Percentiles rank a stretch among this genome's conserved stretches.
phyloP scores from a whole-genome alignment of 2,797 vertebrate genomes.

The Neosilurus hyrtlii region DNA sequence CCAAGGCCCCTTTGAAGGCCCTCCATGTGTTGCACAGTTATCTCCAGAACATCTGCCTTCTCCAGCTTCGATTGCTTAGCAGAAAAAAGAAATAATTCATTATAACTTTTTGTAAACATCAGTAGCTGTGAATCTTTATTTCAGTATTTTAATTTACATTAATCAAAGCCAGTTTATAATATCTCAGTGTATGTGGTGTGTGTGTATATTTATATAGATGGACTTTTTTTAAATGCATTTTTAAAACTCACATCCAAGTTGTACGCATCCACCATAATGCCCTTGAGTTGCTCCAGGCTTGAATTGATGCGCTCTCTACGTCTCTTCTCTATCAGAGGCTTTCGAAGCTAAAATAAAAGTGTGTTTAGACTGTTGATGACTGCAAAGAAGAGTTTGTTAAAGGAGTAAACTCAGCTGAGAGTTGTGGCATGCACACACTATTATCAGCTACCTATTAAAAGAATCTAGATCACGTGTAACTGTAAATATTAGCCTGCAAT shows the following conservation, averaged over 20 bases:
- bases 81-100: background rate
- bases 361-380: background rate
- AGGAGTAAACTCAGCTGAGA: background rate
- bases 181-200: background rate
- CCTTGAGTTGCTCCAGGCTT: slow-evolving; percentile 65
- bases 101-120: background rate
- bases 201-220: background rate
- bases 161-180: background rate
- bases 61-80: slow-evolving; percentile 66
- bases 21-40: slow-evolving; percentile 68
- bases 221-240: background rate
- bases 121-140: background rate
- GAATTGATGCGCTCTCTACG: slow-evolving; percentile 65
- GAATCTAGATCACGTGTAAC: background rate
- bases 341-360: slow-evolving; percentile 56
- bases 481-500: background rate
- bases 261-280: slow-evolving; percentile 67
- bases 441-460: background rate
- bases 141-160: background rate
- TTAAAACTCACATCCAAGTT: slow-evolving; percentile 63
- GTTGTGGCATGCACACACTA: background rate
- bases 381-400: background rate
- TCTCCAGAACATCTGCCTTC: slow-evolving; percentile 66
- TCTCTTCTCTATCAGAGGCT: slow-evolving; percentile 65
- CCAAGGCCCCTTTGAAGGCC: slow-evolving; percentile 57